phyloP scores from a whole-genome alignment of 2,888 invertebrate species.

The Protophormia terraenovae region DNA sequence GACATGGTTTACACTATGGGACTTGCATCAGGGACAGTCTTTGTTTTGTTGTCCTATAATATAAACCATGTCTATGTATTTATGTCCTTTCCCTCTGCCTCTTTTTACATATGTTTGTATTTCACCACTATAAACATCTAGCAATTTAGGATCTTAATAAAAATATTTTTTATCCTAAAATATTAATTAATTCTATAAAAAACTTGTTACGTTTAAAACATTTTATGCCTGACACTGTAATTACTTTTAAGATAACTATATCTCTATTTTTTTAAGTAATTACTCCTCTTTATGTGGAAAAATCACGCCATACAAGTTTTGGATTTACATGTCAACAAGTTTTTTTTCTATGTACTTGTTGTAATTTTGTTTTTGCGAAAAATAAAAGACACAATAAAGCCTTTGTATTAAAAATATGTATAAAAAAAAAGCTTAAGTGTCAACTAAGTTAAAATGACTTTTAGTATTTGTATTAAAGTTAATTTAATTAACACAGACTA shows the following conservation, averaged over 20 bases:
- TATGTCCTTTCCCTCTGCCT: too few species aligned
- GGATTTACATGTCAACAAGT: constrained; percentile 16
- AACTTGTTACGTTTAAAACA: too few species aligned
- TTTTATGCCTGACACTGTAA: background rate
- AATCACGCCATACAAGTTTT: constrained; percentile 24
- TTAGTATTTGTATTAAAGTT: constrained; percentile 46
- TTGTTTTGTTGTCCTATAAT: too few species aligned
- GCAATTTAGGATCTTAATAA: too few species aligned
- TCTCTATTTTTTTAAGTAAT: background rate
- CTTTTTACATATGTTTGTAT: too few species aligned
- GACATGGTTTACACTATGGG: too few species aligned
- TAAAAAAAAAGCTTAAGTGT: too few species aligned
- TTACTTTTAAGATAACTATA: background rate
- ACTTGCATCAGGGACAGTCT: too few species aligned
- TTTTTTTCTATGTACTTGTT: background rate
- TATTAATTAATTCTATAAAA: too few species aligned
- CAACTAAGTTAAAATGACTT: constrained; percentile 29
- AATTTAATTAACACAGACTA: constrained; percentile 58
- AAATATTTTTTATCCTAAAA: too few species aligned
- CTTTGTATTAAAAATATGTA: background rate
- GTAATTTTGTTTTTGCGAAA: background rate
- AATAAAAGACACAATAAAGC: background rate
- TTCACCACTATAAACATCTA: too few species aligned
- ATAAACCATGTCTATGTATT: too few species aligned
- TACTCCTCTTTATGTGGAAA: constrained; percentile 10